Conservation (phyloP, 2,797 vertebrate genomes). For the Alcedo atthis region DNA sequence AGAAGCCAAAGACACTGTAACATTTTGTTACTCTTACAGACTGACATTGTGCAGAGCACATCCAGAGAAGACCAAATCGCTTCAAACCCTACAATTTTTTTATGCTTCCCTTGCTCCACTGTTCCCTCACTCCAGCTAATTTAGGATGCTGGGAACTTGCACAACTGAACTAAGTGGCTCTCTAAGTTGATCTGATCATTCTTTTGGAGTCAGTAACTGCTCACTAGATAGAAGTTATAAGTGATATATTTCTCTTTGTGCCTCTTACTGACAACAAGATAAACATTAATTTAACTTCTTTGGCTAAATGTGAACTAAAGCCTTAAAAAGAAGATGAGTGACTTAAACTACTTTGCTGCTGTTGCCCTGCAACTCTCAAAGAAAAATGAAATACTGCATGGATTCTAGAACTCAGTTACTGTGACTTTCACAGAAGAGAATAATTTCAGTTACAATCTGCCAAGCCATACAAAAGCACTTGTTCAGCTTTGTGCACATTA, state of each 20-base stretch:
- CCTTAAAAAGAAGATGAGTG: conserved; percentile 53
- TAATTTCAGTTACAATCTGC: background rate
- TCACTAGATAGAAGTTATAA: conserved; percentile 53
- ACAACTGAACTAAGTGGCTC: conserved; percentile 58
- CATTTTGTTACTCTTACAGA: conserved; percentile 40
- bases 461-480: conserved; percentile 18
- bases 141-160: conserved; percentile 23
- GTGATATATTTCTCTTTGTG: conserved; percentile 63
- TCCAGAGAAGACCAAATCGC: conserved; percentile 43
- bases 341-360: conserved; percentile 34
- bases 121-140: conserved; percentile 38
- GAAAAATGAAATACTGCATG: conserved; percentile 38
- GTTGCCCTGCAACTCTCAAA: background rate
- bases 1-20: conserved; percentile 17
- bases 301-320: conserved; percentile 55
- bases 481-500: background rate
- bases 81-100: conserved; percentile 33
- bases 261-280: conserved; percentile 62
- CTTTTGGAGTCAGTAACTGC: conserved; percentile 56
- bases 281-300: conserved; percentile 68
- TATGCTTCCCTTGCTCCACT: conserved; percentile 1
- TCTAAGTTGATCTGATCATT: conserved; percentile 14
- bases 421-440: conserved; percentile 10
- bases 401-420: conserved; percentile 10
- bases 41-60: conserved; percentile 17